Conservation (phyloP, 1,140 invertebrate genomes). For the Limonius californicus region DNA sequence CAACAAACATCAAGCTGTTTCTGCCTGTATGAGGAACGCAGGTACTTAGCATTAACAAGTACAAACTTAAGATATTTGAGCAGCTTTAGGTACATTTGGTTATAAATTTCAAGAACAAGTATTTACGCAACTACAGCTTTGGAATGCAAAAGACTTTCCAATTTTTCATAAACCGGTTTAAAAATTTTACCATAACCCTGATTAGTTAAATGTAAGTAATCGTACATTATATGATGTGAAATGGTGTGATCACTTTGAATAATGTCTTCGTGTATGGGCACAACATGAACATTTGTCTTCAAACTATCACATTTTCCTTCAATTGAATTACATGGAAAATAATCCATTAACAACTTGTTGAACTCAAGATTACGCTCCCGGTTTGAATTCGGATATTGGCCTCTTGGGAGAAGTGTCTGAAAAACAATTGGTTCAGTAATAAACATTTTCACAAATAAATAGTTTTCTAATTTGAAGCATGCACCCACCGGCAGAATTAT, state of each 20-base stretch:
- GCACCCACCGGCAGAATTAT: constrained; percentile 58
- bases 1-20: too few species aligned
- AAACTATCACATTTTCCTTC: too few species aligned
- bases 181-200: constrained; percentile 64
- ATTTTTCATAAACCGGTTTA: constrained; percentile 56
- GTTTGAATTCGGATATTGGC: constrained; percentile 64
- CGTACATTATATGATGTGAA: constrained; percentile 64
- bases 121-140: too few species aligned
- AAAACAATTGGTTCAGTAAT: too few species aligned
- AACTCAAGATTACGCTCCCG: constrained; percentile 56
- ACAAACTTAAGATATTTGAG: too few species aligned
- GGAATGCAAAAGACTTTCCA: constrained; percentile 32
- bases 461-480: background rate
- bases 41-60: too few species aligned
- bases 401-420: constrained; percentile 63
- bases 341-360: constrained; percentile 55
- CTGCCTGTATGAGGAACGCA: too few species aligned
- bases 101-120: too few species aligned
- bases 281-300: constrained; percentile 40
- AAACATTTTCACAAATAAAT: background rate
- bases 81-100: too few species aligned
- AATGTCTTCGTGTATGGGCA: constrained; percentile 56
- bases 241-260: constrained; percentile 60
- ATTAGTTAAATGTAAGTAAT: constrained; percentile 68
- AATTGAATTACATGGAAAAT: too few species aligned